Conservation (phyloP, 1,140 invertebrate species). For the Pristionchus pacificus region DNA sequence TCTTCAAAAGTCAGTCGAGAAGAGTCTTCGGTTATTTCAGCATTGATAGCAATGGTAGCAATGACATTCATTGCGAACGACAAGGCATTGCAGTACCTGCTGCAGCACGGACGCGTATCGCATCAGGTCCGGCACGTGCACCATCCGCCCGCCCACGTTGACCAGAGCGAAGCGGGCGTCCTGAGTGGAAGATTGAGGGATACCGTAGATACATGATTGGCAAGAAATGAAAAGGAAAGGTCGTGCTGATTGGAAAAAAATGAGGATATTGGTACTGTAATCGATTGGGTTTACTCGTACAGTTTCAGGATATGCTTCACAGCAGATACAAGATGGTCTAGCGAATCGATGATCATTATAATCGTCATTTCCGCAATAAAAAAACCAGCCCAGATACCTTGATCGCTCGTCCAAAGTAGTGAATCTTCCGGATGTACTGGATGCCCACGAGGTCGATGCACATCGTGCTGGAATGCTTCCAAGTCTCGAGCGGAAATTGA, state of each 20-base stretch:
- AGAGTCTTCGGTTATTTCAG: conserved; percentile 27
- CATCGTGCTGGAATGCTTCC: conserved; percentile 47
- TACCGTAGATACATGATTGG: no score
- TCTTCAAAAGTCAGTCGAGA: no score
- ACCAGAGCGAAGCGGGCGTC: conserved; percentile 55
- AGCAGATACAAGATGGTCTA: no score
- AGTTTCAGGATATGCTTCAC: no score
- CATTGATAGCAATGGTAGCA: conserved; percentile 23
- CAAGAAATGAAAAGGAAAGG: no score
- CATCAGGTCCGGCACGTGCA: conserved; percentile 55
- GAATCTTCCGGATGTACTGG: conserved; percentile 56
- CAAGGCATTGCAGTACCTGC: conserved; percentile 20
- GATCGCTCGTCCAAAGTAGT: conserved; percentile 57
- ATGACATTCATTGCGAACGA: neutral
- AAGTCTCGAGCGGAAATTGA: neutral
- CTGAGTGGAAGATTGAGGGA: conserved; percentile 23
- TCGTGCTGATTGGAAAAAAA: no score
- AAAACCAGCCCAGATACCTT: conserved; percentile 28
- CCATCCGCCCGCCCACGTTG: conserved; percentile 57
- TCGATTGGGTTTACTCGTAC: no score
- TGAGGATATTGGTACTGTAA: no score
- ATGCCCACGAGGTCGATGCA: conserved; percentile 57
- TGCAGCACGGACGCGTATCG: conserved; percentile 45
- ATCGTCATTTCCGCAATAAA: conserved; percentile 1
- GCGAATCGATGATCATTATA: no score